Conservation (phyloP, 2,888 invertebrate species). For the Masnerella sp. region DNA sequence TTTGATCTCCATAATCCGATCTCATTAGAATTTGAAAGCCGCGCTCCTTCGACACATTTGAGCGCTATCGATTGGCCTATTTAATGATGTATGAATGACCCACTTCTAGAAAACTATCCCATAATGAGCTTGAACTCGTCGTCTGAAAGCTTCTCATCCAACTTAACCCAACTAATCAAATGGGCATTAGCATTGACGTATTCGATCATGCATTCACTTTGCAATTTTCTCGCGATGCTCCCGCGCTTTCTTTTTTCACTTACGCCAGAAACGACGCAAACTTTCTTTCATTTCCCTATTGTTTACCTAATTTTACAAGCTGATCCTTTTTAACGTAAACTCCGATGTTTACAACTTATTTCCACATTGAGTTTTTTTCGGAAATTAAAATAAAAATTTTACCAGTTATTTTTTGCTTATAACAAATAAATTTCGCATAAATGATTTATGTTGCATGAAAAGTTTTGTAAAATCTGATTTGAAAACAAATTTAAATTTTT, state of each 20-base stretch:
- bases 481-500: too few species aligned
- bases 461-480: too few species aligned
- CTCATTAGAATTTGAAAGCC: slow-evolving; percentile 46
- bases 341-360: too few species aligned
- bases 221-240: slow-evolving; percentile 12
- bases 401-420: too few species aligned
- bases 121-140: slow-evolving; percentile 52
- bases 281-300: too few species aligned
- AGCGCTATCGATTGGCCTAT: slow-evolving; percentile 42
- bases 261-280: too few species aligned
- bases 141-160: slow-evolving; percentile 43
- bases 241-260: neutral
- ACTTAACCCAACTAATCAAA: slow-evolving; percentile 54
- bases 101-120: slow-evolving; percentile 44
- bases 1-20: slow-evolving; percentile 36
- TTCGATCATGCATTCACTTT: slow-evolving; percentile 32
- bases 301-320: too few species aligned
- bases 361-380: too few species aligned
- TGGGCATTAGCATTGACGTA: slow-evolving; percentile 44
- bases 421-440: too few species aligned
- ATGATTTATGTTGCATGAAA: too few species aligned
- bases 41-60: slow-evolving; percentile 33
- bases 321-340: too few species aligned
- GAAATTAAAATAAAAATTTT: too few species aligned
- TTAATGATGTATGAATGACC: slow-evolving; percentile 55